phyloP scores from a whole-genome alignment of 2,113 vertebrate species.

The Malurus alboscapulatus region DNA sequence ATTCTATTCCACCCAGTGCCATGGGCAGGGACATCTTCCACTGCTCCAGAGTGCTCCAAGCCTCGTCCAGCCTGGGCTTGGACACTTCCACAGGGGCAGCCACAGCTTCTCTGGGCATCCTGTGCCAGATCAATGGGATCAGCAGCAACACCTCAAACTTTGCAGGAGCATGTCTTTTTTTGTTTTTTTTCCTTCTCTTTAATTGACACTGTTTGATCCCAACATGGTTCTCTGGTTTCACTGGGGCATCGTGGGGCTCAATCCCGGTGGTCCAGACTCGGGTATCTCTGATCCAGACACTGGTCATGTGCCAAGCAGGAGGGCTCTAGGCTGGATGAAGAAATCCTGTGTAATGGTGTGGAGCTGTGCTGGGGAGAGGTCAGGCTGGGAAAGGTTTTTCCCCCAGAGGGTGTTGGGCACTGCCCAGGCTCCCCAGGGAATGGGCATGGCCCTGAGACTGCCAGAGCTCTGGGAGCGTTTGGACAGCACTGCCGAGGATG shows the following conservation, averaged over 20 bases:
- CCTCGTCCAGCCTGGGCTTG: fast-evolving
- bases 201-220: not conserved
- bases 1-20: not conserved
- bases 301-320: fast-evolving
- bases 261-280: fast-evolving
- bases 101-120: not conserved
- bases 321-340: not conserved
- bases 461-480: not conserved
- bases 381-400: not conserved
- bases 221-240: not conserved
- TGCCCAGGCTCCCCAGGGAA: not conserved
- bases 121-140: not conserved
- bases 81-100: not conserved
- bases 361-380: not conserved
- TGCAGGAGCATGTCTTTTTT: fast-evolving
- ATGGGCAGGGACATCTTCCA: not conserved
- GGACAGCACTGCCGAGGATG: fast-evolving
- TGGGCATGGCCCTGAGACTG: fast-evolving
- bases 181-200: not conserved
- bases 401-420: not conserved
- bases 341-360: not conserved
- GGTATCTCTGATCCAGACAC: fast-evolving
- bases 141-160: not conserved
- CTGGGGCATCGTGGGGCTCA: fast-evolving
- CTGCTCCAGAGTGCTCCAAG: not conserved